Percentiles rank a stretch among this genome's conserved stretches.
Conservation (phyloP, 1,140 invertebrate genomes). For the Drosophila equinoxialis region DNA sequence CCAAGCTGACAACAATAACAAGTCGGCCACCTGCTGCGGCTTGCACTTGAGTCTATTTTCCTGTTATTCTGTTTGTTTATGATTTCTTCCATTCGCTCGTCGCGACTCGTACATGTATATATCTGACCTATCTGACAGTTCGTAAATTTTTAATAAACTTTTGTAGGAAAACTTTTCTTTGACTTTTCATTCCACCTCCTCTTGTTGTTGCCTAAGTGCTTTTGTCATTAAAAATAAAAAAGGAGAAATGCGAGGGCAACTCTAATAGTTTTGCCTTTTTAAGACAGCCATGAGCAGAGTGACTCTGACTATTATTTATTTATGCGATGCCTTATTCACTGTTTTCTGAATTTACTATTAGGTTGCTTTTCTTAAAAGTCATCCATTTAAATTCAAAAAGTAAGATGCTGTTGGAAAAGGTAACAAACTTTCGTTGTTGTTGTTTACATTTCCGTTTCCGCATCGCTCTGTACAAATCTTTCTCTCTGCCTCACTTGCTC, state of each 20-base stretch:
- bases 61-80: slow-evolving; percentile 56
- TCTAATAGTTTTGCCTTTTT: no score
- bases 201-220: slow-evolving; percentile 26
- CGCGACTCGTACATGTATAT: background rate
- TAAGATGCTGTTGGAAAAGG: background rate
- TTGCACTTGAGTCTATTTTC: slow-evolving; percentile 75
- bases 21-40: slow-evolving; percentile 75
- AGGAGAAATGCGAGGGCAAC: no score
- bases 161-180: slow-evolving; percentile 46
- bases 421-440: slow-evolving; percentile 17
- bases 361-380: no score
- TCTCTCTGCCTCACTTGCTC: slow-evolving; percentile 11
- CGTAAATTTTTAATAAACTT: slow-evolving; percentile 77
- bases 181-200: slow-evolving; percentile 35
- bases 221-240: slow-evolving; percentile 28
- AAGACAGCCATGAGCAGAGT: no score
- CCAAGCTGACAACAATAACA: slow-evolving; percentile 59
- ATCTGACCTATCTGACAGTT: slow-evolving; percentile 42
- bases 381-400: background rate
- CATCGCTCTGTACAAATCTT: slow-evolving; percentile 21
- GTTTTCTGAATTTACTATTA: no score
- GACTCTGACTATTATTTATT: no score
- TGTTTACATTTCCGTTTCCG: slow-evolving; percentile 63
- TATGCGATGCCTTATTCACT: no score
- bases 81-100: slow-evolving; percentile 30